Evolutionary conservation across 2,797 vertebrate genomes (phyloP), one percentile per base, ranked within the genome.

Genomic region (Tympanoctomys barrerae): DNA sequence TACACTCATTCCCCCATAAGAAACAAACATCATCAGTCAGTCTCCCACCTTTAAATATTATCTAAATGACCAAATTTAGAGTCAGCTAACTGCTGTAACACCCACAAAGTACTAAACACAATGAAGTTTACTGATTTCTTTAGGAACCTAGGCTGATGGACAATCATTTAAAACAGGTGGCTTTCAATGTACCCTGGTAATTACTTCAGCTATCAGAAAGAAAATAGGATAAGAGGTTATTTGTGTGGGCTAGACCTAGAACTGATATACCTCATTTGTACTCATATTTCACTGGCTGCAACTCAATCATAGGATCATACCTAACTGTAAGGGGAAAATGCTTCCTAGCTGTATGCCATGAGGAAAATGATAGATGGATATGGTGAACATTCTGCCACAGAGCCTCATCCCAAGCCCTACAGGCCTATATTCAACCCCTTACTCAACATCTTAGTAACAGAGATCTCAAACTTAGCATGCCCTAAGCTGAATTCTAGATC

Each of bases 311-410:
- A 80, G 9, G 2, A 57, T 46, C 33, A 82, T 4, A 93, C 2
- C 19, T 46, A 83, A 83, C 13, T 77, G 54, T n/a, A 90, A 71
- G 57, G 26, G 57, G 49, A 24, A 93, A 95, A 33, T 59, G 24
- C 28, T 66, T 12, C 61, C 49, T 73, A 89, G 42, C 68, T 84
- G 6, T 36, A n/a, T 49, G 79, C 6, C 57, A 91, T 33, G 46
- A 91, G 86, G 77, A 93, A 96, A 94, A 86, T 70, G 83, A 93
- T 71, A 93, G 52, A 78, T 6, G 66, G 31, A 59, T 59, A 87
- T 16, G 2, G 64, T 82, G 26, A 91, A 79, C 11, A 61, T 42
- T 94, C n/a, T 91, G 62, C 52, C 57, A 81, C 52, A 79, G 64
- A 22, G 78, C 3, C 28, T 86, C 39, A 61, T 13, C 57, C 79